Base-by-base conservation (phyloP, 2,113 vertebrate genomes). In the Albula goreensis region DNA sequence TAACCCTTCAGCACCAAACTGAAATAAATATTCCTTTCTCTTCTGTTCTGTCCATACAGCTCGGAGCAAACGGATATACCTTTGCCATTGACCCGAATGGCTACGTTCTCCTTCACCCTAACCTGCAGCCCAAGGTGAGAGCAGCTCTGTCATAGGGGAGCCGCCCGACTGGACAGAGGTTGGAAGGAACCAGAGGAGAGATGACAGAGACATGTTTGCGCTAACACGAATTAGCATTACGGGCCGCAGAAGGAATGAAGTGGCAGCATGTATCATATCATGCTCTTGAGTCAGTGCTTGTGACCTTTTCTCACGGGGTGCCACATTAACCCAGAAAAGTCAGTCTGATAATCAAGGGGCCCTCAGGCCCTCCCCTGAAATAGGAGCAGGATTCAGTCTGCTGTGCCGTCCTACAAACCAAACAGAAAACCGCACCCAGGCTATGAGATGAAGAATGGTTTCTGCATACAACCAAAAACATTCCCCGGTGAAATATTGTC, bases 31-130 rank as follows among this genome's bases (percentile, higher is more conserved):
- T 80, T 22, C 19, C 41, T 48, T 7, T 80, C 2, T 63, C 13
- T 11, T 63, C 74, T 90, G 83, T 49, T 89, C 79, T 92, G 66
- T 81, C 86, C 60, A 89, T 8, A 0, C 94, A 99, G 98, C 96
- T 99, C 83, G 98, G 98, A 66, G 98, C 98, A 82, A 99, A 99
- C 31, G 98, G 98, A 85, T 99, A 99, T 90, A 99, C 98, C 90
- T 99, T 99, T 95, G 98, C 98, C 80, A 98, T 99, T 19, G 98
- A 99, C 92, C 98, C 98, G 90, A 99, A 99, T 88, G 98, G 98
- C 87, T 99, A 99, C 92, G 97, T 99, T 87, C 95, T 99, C 22
- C 96, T 99, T 87, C 98, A 99, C 90, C 98, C 98, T 87, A 99
- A 99, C 95, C 97, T 99, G 85, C 97, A 97, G 90, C 97, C 98